Evolutionary conservation across 1,140 invertebrate species (phyloP).

Genomic region (Drosophila carrolli): DNA sequence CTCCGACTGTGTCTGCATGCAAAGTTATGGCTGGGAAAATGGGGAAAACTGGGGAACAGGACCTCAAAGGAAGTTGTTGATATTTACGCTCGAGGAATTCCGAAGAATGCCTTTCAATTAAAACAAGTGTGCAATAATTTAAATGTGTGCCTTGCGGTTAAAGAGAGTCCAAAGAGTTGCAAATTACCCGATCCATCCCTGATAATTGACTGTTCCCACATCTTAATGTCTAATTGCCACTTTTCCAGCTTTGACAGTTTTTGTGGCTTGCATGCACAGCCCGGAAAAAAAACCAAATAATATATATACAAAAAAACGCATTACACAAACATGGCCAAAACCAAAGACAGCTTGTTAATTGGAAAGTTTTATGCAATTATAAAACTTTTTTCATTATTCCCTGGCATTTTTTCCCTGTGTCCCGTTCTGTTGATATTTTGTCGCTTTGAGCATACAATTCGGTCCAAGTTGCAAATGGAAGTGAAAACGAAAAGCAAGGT

Average conservation of each 20-base stretch:
- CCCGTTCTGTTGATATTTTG: slow-evolving; percentile 72
- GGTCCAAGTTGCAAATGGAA: slow-evolving; percentile 58
- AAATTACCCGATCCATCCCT: slow-evolving; percentile 30
- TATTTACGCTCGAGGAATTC: slow-evolving; percentile 72
- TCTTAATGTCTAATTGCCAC: slow-evolving; percentile 67
- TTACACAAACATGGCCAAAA: slow-evolving; percentile 46
- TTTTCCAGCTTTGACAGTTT: slow-evolving; percentile 46
- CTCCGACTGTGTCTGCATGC: slow-evolving; percentile 25
- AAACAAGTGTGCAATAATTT: slow-evolving; percentile 66
- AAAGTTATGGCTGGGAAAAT: slow-evolving; percentile 48
- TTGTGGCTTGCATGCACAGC: slow-evolving; percentile 25
- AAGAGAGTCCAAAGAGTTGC: background rate
- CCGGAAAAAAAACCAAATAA: slow-evolving; percentile 10
- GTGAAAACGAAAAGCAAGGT: slow-evolving; percentile 36
- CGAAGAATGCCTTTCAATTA: slow-evolving; percentile 79
- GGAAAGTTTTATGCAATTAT: slow-evolving; percentile 82
- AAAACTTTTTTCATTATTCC: slow-evolving; percentile 82
- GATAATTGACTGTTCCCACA: slow-evolving; percentile 53
- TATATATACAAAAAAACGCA: slow-evolving; percentile 15
- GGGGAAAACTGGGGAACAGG: background rate
- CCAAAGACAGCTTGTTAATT: slow-evolving; percentile 80
- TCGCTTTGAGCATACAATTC: slow-evolving; percentile 66
- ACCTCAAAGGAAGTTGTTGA: slow-evolving; percentile 74
- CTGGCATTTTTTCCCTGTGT: slow-evolving; percentile 53
- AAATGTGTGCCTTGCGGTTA: slow-evolving; percentile 48